These are phyloP conservation scores for Catharus bicknelli DNA, from an alignment of 2,113 vertebrate species.

Conservation along the genomic window DNA sequence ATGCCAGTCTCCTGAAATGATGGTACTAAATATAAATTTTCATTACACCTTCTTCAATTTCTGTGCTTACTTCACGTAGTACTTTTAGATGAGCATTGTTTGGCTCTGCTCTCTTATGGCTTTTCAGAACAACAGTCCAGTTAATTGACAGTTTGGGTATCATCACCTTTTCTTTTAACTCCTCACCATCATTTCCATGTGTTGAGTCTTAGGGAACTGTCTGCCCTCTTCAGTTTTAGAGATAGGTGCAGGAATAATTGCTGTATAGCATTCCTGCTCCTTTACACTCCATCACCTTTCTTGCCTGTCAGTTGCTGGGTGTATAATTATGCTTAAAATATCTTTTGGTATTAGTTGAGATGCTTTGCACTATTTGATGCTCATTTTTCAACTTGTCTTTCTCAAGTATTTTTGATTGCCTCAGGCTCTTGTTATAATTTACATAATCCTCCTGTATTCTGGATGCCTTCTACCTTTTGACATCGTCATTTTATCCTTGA, in stretches of 20 bases:
- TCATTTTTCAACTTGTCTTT: slow-evolving; percentile 64
- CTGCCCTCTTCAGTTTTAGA: slow-evolving; percentile 60
- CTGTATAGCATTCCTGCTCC: slow-evolving; percentile 32
- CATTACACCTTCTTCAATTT: slow-evolving; percentile 49
- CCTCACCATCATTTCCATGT: slow-evolving; percentile 9
- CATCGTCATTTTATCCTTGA: not conserved
- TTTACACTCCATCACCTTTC: slow-evolving; percentile 58
- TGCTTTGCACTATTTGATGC: slow-evolving; percentile 54
- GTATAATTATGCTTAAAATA: slow-evolving; percentile 71
- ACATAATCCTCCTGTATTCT: slow-evolving; percentile 52
- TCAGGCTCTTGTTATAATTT: slow-evolving; percentile 55
- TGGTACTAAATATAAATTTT: slow-evolving; percentile 60
- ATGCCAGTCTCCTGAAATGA: slow-evolving; percentile 45
- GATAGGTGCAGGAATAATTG: slow-evolving; percentile 59
- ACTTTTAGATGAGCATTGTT: slow-evolving; percentile 39
- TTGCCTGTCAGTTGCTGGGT: slow-evolving; percentile 48
- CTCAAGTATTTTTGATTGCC: slow-evolving; percentile 67
- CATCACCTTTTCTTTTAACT: slow-evolving; percentile 51
- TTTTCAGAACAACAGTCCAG: slow-evolving; percentile 48
- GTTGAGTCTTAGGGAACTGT: slow-evolving; percentile 30
- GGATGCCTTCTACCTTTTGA: slow-evolving; percentile 46
- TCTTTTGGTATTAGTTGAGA: slow-evolving; percentile 64
- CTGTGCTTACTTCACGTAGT: slow-evolving; percentile 23
- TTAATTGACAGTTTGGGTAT: slow-evolving; percentile 58
- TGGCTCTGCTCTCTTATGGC: not conserved